Percentiles rank a stretch among this genome's conserved stretches.
Conservation (phyloP, 2,797 vertebrate genomes). For the Pagetopsis macropterus region DNA sequence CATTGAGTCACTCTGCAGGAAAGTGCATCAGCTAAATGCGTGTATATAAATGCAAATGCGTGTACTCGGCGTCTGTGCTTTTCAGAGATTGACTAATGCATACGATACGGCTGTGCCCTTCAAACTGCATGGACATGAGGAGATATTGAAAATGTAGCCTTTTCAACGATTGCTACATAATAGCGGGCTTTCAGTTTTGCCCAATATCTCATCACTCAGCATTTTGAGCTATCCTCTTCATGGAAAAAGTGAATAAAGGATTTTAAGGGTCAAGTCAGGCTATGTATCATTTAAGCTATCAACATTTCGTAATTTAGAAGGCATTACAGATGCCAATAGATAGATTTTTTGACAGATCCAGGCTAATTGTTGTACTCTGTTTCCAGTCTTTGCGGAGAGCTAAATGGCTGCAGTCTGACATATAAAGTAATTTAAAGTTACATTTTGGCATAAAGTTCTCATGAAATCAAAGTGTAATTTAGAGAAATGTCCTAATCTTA, state of each 20-base stretch:
- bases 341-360: too few species aligned
- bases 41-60: conserved; percentile 52
- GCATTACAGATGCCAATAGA: too few species aligned
- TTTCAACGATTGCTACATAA: conserved; percentile 46
- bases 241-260: not conserved
- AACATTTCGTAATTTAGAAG: not conserved
- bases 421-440: too few species aligned
- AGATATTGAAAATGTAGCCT: conserved; percentile 44
- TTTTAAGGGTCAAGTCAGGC: not conserved
- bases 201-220: not conserved
- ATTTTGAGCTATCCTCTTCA: conserved; percentile 24
- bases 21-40: conserved; percentile 41
- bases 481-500: too few species aligned
- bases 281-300: not conserved
- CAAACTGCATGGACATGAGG: conserved; percentile 45
- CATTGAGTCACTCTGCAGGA: conserved; percentile 7
- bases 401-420: too few species aligned
- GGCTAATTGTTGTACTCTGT: too few species aligned
- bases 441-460: too few species aligned
- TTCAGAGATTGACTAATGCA: conserved; percentile 24
- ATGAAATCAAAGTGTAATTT: too few species aligned
- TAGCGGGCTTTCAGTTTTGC: conserved; percentile 27
- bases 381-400: too few species aligned
- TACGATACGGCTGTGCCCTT: conserved; percentile 39
- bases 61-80: conserved; percentile 13